Conservation (phyloP, 2,797 vertebrate genomes). For the Pampus argenteus region DNA sequence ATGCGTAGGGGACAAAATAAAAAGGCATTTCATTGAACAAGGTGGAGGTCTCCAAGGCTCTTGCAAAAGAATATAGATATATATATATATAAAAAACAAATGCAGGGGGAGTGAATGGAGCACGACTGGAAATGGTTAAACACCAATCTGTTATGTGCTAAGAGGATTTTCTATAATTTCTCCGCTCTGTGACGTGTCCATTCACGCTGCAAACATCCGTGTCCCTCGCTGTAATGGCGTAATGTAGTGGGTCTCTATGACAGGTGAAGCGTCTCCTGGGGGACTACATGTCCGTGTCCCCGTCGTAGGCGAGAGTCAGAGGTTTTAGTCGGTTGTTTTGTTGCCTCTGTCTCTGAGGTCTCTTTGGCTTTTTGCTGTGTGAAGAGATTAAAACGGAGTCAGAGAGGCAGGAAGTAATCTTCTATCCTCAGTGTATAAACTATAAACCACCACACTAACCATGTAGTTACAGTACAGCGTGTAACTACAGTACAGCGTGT, state of each 20-base stretch:
- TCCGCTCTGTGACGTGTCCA: constrained; percentile 57
- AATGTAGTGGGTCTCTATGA: constrained; percentile 57
- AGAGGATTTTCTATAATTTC: constrained; percentile 63
- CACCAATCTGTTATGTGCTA: constrained; percentile 60
- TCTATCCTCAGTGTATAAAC: neutral
- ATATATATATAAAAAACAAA: constrained; percentile 33
- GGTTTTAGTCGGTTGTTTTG: constrained; percentile 98
- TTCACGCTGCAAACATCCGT: constrained; percentile 62
- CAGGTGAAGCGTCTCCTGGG: constrained; percentile 38
- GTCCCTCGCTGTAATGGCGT: constrained; percentile 47
- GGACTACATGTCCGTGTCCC: constrained; percentile 96
- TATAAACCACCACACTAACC: neutral
- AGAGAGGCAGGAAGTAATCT: constrained; percentile 18
- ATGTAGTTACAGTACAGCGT: neutral
- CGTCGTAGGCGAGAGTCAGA: constrained; percentile 97
- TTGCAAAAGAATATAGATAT: constrained; percentile 60
- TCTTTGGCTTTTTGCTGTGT: constrained; percentile 99
- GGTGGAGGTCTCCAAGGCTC: constrained; percentile 75
- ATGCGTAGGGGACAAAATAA: constrained; percentile 27
- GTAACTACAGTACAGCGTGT: no score
- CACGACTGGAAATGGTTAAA: constrained; percentile 56
- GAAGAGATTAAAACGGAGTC: constrained; percentile 46
- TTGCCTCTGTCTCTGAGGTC: constrained; percentile 96
- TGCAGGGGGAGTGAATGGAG: constrained; percentile 39
- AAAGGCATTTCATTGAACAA: constrained; percentile 73